Percentiles rank a stretch among this genome's conserved stretches.
Conservation (phyloP, 2,888 invertebrate species). For the Athalia cordata region DNA sequence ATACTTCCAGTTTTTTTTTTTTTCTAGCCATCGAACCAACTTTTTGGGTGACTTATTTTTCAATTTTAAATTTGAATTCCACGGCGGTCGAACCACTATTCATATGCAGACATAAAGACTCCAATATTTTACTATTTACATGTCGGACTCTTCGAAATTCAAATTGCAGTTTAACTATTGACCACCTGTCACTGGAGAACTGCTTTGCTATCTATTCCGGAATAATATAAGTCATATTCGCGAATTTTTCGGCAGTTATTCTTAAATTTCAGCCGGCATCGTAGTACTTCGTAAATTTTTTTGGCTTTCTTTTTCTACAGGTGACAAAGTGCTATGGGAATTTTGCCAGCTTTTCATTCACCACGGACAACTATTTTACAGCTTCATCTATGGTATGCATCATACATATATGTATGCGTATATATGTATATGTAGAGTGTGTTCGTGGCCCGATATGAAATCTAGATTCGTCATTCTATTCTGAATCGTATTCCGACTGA, state of each 20-base stretch:
- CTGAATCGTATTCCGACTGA: neutral
- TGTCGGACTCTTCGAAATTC: conserved; percentile 22
- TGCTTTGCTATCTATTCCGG: conserved; percentile 36
- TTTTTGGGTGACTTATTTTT: conserved; percentile 31
- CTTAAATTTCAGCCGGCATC: conserved; percentile 11
- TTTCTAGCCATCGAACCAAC: neutral
- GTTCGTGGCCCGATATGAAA: conserved; percentile 12
- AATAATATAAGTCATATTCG: conserved; percentile 25
- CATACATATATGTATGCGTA: neutral
- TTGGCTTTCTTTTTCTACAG: neutral
- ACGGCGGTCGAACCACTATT: conserved; percentile 41
- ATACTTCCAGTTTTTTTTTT: neutral
- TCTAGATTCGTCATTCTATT: conserved; percentile 21
- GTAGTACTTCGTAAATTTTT: neutral
- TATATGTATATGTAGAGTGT: neutral
- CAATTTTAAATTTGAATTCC: conserved; percentile 36
- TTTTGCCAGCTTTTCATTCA: conserved; percentile 37
- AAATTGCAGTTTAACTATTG: conserved; percentile 23
- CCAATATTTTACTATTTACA: conserved; percentile 34
- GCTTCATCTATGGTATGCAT: neutral
- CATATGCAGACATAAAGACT: conserved; percentile 44
- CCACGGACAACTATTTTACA: conserved; percentile 25
- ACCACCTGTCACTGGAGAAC: conserved; percentile 24
- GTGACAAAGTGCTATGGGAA: conserved; percentile 40
- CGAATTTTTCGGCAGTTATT: conserved; percentile 30